Percentiles rank a stretch among this genome's conserved stretches.
These are phyloP conservation scores for Ceyx melanurus DNA, from an alignment of 2,113 vertebrate species.

Conservation along the genomic window DNA sequence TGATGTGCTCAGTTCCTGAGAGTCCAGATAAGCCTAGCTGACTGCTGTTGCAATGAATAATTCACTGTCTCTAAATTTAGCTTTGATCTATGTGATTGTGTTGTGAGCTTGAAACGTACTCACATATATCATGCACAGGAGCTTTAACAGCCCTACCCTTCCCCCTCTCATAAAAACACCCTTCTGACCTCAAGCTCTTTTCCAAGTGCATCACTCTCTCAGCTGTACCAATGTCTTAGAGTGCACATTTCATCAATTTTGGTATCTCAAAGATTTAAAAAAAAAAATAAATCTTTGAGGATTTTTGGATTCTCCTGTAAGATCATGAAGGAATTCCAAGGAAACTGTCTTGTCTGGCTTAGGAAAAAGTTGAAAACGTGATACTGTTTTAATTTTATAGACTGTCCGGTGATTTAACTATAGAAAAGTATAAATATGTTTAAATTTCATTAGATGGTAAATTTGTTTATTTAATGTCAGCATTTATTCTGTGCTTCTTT, in stretches of 20 bases:
- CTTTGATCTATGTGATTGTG: slow-evolving; percentile 31
- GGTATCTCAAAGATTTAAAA: neutral
- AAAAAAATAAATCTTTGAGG: neutral
- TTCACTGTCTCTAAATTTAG: slow-evolving; percentile 66
- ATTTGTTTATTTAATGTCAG: neutral
- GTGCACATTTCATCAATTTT: neutral
- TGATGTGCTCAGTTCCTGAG: neutral
- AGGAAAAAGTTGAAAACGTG: neutral
- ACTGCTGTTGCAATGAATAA: slow-evolving; percentile 60
- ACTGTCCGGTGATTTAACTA: neutral
- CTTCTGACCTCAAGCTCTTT: slow-evolving; percentile 26
- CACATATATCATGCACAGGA: neutral
- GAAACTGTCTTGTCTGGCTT: neutral
- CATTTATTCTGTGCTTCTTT: neutral
- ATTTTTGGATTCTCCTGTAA: neutral
- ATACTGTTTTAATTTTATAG: neutral
- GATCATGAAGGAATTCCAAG: neutral
- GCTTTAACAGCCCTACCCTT: neutral
- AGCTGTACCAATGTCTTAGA: neutral
- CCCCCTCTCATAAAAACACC: neutral
- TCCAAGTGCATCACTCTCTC: neutral
- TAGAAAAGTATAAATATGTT: neutral
- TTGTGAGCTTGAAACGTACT: slow-evolving; percentile 41
- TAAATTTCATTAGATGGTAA: neutral
- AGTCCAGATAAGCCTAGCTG: slow-evolving; percentile 1